These are phyloP conservation scores for Megatriorchis doriae DNA, from an alignment of 2,113 vertebrate species.

Conservation along the genomic window DNA sequence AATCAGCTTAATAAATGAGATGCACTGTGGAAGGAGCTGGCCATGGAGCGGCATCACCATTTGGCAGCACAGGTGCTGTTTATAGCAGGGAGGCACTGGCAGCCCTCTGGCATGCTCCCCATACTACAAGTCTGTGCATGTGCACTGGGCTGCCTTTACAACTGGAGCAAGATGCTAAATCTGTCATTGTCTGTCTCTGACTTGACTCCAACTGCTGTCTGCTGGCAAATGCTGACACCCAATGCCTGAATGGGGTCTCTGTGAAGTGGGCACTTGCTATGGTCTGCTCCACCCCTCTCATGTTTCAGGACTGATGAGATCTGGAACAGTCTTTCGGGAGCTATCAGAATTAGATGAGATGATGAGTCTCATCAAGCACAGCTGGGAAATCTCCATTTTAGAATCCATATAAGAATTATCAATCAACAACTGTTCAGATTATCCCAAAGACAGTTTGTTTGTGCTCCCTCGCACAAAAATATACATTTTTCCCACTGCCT, in stretches of 20 bases:
- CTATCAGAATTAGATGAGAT: constrained; percentile 9
- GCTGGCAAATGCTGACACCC: constrained; percentile 66
- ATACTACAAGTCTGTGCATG: constrained; percentile 40
- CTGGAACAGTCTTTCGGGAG: neutral
- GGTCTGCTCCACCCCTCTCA: constrained; percentile 53
- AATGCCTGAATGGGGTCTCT: constrained; percentile 70
- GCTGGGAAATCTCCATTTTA: constrained; percentile 44
- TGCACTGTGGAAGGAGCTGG: neutral
- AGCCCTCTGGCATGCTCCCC: constrained; percentile 22
- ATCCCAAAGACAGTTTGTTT: neutral
- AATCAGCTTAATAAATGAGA: neutral
- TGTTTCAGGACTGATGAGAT: constrained; percentile 60
- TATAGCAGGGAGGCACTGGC: neutral
- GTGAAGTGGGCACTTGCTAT: constrained; percentile 47
- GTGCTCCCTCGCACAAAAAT: neutral
- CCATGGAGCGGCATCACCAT: neutral
- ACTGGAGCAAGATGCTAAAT: constrained; percentile 61
- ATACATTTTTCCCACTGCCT: neutral
- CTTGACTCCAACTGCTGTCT: constrained; percentile 57
- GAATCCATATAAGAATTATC: constrained; percentile 22
- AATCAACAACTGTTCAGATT: constrained; percentile 36
- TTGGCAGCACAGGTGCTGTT: constrained; percentile 71
- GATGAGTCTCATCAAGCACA: constrained; percentile 25
- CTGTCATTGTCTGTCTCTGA: constrained; percentile 70
- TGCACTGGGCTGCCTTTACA: constrained; percentile 35